Evolutionary conservation across 2,888 invertebrate genomes (phyloP), one percentile per base, ranked within the genome.

Genomic region (Apocheima hispidaria): DNA sequence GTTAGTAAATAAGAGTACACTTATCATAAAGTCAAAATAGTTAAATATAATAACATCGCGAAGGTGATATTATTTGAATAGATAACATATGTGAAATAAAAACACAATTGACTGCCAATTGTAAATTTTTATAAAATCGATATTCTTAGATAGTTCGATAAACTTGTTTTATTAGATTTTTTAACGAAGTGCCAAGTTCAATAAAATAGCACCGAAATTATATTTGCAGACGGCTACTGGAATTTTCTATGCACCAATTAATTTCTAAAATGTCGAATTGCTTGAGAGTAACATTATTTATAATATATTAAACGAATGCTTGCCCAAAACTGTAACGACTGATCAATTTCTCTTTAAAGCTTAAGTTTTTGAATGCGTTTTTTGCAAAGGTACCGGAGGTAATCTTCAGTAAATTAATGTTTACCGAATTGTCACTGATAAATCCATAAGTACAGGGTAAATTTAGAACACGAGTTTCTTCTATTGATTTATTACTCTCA

Each of bases 371-470:
- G 36, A 65, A 51, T 67, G 73, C 73, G 79, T 75, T 73, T 75
- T 64, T 68, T 74, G 66, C 72, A 68, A 68, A 64, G 60, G 61
- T 66, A 65, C 63, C 66, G 73, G 69, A 63, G 71, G 64, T 74
- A 70, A 49, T 77, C 77, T 82, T 81, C 79, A 71, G 71, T 83
- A 82, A 76, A 72, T 74, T 84, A 82, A 82, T 80, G 63, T 79
- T 80, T 81, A 79, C 81, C 73, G 75, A 87, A 82, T 82, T 80
- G 82, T 88, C 89, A 87, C 84, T 84, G 87, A 84, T 89, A 88
- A 83, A 92, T 88, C 88, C 90, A 92, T 92, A 90, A 90, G 84
- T 88, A 92, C 92, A 92, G 92, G 92, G 92, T 92, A 92, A 91
- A 87, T 82, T 88, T 92, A 92, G 87, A 84, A 89, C 88, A 88